Evolutionary conservation across 2,888 invertebrate genomes (phyloP).

Genomic region (Gymnoscelis rufifasciata): DNA sequence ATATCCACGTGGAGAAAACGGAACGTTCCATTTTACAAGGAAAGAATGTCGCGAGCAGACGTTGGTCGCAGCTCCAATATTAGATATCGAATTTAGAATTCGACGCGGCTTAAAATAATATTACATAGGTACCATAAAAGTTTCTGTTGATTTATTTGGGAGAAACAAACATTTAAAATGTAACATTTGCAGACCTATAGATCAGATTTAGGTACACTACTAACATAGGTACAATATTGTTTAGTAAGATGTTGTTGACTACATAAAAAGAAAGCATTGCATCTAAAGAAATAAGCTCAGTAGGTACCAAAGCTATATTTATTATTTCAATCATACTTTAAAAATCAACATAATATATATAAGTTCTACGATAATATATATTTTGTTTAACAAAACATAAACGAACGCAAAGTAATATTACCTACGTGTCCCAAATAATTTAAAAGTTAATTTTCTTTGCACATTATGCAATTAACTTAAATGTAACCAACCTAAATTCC

Average conservation of each 20-base stretch:
- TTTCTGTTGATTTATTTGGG: background rate
- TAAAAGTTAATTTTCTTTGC: background rate
- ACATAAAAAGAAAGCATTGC: too few species aligned
- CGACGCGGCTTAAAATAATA: conserved; percentile 25
- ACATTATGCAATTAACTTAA: background rate
- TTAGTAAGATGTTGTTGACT: too few species aligned
- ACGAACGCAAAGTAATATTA: background rate
- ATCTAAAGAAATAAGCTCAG: too few species aligned
- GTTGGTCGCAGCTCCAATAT: conserved; percentile 46
- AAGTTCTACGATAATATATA: too few species aligned
- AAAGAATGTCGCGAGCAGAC: conserved; percentile 46
- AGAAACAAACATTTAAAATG: too few species aligned
- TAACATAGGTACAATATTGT: too few species aligned
- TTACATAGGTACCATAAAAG: background rate
- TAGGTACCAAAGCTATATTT: too few species aligned
- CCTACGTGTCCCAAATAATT: background rate
- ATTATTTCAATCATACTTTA: too few species aligned
- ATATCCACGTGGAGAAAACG: conserved; percentile 75
- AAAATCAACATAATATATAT: too few species aligned
- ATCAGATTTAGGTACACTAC: too few species aligned
- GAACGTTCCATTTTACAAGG: conserved; percentile 65
- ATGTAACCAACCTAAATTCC: conserved; percentile 1
- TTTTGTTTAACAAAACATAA: too few species aligned
- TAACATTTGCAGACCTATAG: too few species aligned
- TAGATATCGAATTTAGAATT: conserved; percentile 52